Evolutionary conservation across 2,888 invertebrate species (phyloP), one percentile per base, ranked within the genome.

Genomic region (Buathra laborator): DNA sequence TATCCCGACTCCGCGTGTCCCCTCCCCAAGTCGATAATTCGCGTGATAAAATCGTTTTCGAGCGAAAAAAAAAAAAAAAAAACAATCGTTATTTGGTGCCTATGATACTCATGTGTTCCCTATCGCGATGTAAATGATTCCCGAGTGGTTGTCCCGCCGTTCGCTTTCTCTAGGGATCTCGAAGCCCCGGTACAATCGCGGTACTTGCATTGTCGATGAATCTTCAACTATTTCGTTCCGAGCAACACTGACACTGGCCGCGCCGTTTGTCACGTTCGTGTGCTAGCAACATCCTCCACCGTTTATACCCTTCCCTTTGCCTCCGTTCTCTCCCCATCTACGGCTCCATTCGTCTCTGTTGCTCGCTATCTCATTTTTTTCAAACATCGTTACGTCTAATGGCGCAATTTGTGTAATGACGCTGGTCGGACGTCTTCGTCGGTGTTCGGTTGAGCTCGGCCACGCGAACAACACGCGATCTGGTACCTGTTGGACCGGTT

Each of bases 391-490:
- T 81, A 81, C 84, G 80, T 87, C 86, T 93, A 92, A 93, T 93
- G 89, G 91, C 81, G 92, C 92, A 93, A 92, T 93, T 93, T 92
- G 91, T 92, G 91, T 92, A 93, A 92, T 92, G 89, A 91, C 87
- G 79, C 46, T 53, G 71, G 79, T 93, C 93, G 93, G 90, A 12
- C 37, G 76, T 85, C 82, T 91, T 87, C 93, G 93, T 56, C 32
- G 79, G 7, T 9, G 75, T 44, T 93, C 93, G 93, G 90, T 6
- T 0, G 64, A 4, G 4, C 84, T 91, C 93, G 93, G 93, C 93
- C 93, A 93, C 93, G 93, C 93, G 93, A 93, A 85, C 93, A 92
- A 92, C 93, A 93, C 93, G 93, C 93, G 93, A 93, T 92, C 92
- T 84, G 77, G 81, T 89, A 91, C 90, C 90, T 90, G 91, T 90